A percentile compares a stretch with the other conserved stretches of the same genome.
Evolutionary conservation across 2,797 vertebrate species (phyloP).

Genomic region (Echeneis naucrates): DNA sequence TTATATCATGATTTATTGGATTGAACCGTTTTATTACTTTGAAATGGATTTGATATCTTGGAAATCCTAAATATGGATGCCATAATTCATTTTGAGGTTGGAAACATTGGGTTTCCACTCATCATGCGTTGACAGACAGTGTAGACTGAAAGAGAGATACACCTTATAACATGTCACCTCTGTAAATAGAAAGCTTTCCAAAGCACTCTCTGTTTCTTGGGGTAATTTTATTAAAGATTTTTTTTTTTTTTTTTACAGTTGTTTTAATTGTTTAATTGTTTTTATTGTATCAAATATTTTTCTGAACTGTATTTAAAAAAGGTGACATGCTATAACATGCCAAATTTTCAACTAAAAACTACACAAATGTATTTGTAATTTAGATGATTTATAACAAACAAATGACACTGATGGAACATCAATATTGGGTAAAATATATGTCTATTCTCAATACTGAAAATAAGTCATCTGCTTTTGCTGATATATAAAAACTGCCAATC

Average conservation of each 20-base stretch:
- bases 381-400: background rate
- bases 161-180: background rate
- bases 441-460: background rate
- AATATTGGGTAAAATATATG: background rate
- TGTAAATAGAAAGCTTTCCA: slow-evolving; percentile 2
- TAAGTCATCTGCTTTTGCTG: background rate
- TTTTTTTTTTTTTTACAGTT: too few species aligned
- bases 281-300: too few species aligned
- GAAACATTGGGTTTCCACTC: background rate
- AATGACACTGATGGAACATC: background rate
- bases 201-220: background rate
- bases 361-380: too few species aligned
- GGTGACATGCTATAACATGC: too few species aligned
- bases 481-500: background rate
- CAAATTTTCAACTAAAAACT: too few species aligned
- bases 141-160: background rate
- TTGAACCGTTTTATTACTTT: background rate
- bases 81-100: slow-evolving; percentile 3
- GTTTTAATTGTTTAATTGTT: too few species aligned
- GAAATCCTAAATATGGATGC: background rate
- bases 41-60: background rate
- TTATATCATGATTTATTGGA: slow-evolving; percentile 1
- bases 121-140: background rate
- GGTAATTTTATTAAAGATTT: too few species aligned
- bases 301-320: too few species aligned